A percentile compares a stretch with the other conserved stretches of the same genome.
Evolutionary conservation across 2,888 invertebrate genomes (phyloP).

Genomic region (Liodrosophila aerea): DNA sequence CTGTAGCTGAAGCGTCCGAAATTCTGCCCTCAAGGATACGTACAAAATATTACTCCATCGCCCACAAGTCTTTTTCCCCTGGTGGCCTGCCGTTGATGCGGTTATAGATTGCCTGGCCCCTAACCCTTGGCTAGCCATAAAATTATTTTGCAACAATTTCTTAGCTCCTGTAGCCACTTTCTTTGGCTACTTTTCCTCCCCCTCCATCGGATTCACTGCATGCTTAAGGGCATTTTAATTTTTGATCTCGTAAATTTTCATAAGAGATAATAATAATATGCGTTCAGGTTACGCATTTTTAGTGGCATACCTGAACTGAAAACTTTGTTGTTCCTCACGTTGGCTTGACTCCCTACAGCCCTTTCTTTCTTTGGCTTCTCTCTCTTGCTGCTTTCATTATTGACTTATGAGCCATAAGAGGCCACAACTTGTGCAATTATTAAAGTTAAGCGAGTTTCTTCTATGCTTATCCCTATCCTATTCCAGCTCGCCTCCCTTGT

Average conservation of each 20-base stretch:
- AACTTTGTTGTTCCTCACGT: constrained; percentile 46
- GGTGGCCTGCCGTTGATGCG: constrained; percentile 51
- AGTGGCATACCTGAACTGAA: constrained; percentile 53
- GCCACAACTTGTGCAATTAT: constrained; percentile 75
- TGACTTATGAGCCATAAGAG: constrained; percentile 74
- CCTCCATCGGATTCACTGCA: background rate
- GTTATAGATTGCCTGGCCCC: constrained; percentile 69
- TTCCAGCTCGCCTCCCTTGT: background rate
- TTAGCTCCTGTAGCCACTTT: constrained; percentile 55
- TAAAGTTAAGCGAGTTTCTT: constrained; percentile 58
- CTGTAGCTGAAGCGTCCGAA: constrained; percentile 38
- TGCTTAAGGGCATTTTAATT: constrained; percentile 73
- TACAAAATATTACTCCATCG: constrained; percentile 41
- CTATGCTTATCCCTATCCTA: background rate
- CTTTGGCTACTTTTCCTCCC: constrained; percentile 17
- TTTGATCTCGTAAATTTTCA: constrained; percentile 79
- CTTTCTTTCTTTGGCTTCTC: background rate
- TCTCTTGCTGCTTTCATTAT: constrained; percentile 43
- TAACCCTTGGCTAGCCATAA: constrained; percentile 68
- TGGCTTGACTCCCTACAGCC: background rate
- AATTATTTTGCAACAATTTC: constrained; percentile 78
- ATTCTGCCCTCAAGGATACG: constrained; percentile 68
- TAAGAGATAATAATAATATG: constrained; percentile 78
- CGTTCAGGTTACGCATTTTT: constrained; percentile 71
- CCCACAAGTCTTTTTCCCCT: constrained; percentile 30